Evolutionary conservation across 2,113 vertebrate genomes (phyloP), one percentile per base, ranked within the genome.

Genomic region (Mellivora capensis): DNA sequence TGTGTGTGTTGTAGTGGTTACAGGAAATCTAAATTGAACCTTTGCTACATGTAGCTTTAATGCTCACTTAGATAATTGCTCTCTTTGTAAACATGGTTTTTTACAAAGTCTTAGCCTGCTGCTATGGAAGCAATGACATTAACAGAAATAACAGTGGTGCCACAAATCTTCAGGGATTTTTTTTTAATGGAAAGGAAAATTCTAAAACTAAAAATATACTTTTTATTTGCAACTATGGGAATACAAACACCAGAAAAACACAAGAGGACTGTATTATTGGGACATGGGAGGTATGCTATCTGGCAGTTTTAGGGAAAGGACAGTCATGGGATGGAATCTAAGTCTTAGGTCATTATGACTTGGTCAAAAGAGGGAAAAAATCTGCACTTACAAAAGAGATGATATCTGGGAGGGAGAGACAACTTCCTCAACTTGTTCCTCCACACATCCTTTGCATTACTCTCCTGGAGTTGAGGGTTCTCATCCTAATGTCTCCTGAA

Each of bases 81-180:
- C 34, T 91, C 95, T 95, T 96, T 86, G 94, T 52, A 95, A 95
- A 62, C 97, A 97, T 10, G 85, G 91, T 27, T 67, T 98, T 96
- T 93, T 98, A 94, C 97, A 93, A 98, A 98, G 74, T 84, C 93
- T 62, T 91, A 95, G 96, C 93, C 95, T 97, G 81, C 96, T 98
- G 95, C 97, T 95, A 97, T 87, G 94, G 97, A 94, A 98, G 98
- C 94, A 98, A 96, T 72, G 97, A 13, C 82, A 97, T 92, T 96
- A 98, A 89, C 96, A 98, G 90, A 98, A 98, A 96, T 71, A 94
- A 98, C 96, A 14, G 6, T 27, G 44, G 2, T 97, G 94, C 91
- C 97, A 96, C 98, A 98, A 97, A 96, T 96, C 98, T 98, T 97
- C 14, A 31, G 98, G 97, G 97, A 98, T 93, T 97, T 93, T 95